Base-by-base conservation (phyloP, 2,888 invertebrate genomes). In the Baronia brevicornis region DNA sequence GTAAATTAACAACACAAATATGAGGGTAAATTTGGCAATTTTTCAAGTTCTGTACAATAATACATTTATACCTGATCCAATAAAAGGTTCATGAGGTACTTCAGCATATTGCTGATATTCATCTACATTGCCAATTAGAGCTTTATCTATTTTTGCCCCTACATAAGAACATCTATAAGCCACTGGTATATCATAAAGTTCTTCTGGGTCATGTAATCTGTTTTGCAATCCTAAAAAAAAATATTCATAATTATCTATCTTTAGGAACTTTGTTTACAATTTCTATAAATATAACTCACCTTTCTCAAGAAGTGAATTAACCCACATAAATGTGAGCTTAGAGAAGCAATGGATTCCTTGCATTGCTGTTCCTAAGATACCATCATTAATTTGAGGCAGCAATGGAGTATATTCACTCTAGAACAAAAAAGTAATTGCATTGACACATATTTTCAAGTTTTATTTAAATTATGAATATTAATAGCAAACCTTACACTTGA, bases 261-360 rank as follows among this genome's bases (percentile, higher is more conserved):
- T 24, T 13, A 18, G 3, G 5, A 10, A n/a, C n/a, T 8, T 2
- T 6, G 15, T 3, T 4, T 11, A 10, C 9, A 27, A 27, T 25
- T 37, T 23, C 11, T 23, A 33, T 9, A 15, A 22, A 9, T 8
- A n/a, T 28, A 10, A 36, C 17, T 33, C 63, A 75, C 87, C 97
- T 80, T 95, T 95, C 36, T 87, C 71, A 69, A 97, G 91, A 33
- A 97, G 71, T 2, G 94, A 93, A 43, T 91, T 88, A 1, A 96
- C 95, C 97, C 97, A 97, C 39, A 89, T 85, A 65, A 97, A 95
- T 11, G 91, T 70, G n/a, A 97, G 77, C 57, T 89, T 89, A 0
- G 95, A 94, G 2, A 90, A 54, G 57, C 86, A 87, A 31, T 88
- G 87, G 6, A 85, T 82, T 41, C 90, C 88, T 69, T 95, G 93